Base-by-base conservation (phyloP, 2,113 vertebrate species). In the Sakesphorus luctuosus region DNA sequence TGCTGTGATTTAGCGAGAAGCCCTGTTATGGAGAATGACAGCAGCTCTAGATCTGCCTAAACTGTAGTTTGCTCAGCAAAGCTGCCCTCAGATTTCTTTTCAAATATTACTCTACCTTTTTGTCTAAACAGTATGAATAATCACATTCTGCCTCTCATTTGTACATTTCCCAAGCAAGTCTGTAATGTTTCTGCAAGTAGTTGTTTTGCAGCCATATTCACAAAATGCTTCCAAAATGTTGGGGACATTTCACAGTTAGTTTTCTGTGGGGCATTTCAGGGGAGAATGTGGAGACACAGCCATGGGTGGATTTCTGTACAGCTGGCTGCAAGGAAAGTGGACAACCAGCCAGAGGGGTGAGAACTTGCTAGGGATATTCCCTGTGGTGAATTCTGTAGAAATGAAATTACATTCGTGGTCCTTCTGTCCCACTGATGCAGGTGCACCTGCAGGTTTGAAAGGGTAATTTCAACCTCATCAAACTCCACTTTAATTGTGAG, bases 1-100 rank as follows among this genome's bases (percentile, higher is more conserved):
- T 94, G 84, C 93, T 89, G 67, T 72, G 89, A 97, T 83, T 95
- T 85, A 94, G 44, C 69, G 73, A 93, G 94, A 35, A 95, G 84
- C 85, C 80, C 35, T 62, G 80, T 44, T 40, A 10, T 15, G 12
- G 56, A 69, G 73, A 90, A 76, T 43, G 74, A 63, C 59, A 74
- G 74, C 65, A 75, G 69, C 62, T 86, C 69, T 38, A 52, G 56
- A 44, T 63, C 56, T 73, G 72, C 18, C 47, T 63, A 28, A 92
- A 59, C 15, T 24, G 43, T 35, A 35, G 23, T 71, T 87, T 73
- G 21, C 68, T 80, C 63, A 63, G 26, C 9, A 33, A 89, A 91
- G 56, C 59, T 71, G 56, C 55, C 78, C 23, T 82, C 53, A 31
- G 40, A 53, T 82, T 95, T 80, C 71, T 88, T 75, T 63, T 91